Percentiles rank a stretch among this genome's conserved stretches.
Conservation (phyloP, 2,797 vertebrate species). For the Mareca strepera region DNA sequence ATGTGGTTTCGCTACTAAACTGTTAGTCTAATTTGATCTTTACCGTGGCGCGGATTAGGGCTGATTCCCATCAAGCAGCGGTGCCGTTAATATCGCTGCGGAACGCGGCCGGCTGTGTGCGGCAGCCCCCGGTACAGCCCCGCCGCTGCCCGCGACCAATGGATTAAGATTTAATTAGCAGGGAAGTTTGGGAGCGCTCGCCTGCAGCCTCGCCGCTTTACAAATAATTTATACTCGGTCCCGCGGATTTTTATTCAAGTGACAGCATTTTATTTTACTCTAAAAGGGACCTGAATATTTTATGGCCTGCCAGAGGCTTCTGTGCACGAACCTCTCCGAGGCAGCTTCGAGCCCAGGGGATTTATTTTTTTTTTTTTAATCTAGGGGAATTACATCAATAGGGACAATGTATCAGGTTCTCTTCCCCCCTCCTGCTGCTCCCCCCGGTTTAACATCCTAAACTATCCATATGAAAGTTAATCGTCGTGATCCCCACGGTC, state of each 20-base stretch:
- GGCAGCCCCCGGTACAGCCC: conserved; percentile 18
- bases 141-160: conserved; percentile 26
- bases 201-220: conserved; percentile 42
- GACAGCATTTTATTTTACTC: conserved; percentile 44
- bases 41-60: conserved; percentile 70
- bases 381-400: background rate
- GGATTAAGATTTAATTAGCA: conserved; percentile 73
- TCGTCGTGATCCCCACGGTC: conserved; percentile 39
- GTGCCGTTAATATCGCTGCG: conserved; percentile 31
- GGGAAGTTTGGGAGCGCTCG: conserved; percentile 45
- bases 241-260: conserved; percentile 61
- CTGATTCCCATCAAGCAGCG: conserved; percentile 68
- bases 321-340: background rate
- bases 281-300: conserved; percentile 51
- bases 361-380: background rate
- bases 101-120: conserved; percentile 36
- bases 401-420: background rate
- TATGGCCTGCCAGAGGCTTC: background rate
- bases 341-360: background rate
- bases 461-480: conserved; percentile 45
- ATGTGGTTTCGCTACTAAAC: conserved; percentile 74
- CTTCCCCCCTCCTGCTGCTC: background rate
- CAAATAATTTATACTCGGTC: conserved; percentile 61
- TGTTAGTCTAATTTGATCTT: conserved; percentile 76
- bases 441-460: background rate